Conservation (phyloP, 2,888 invertebrate genomes). For the Melieria crassipennis region DNA sequence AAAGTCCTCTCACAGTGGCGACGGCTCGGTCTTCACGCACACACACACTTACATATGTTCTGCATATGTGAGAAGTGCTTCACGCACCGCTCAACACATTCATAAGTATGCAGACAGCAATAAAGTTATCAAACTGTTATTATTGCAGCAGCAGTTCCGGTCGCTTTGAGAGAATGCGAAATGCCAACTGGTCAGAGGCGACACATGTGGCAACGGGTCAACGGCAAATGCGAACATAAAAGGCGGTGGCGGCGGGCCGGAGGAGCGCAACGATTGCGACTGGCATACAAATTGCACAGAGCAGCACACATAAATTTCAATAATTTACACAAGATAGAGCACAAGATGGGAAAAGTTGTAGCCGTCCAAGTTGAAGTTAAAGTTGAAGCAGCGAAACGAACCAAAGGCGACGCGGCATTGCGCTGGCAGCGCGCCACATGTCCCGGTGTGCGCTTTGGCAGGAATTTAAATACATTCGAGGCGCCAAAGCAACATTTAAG, state of each 20-base stretch:
- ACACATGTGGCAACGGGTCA: background rate
- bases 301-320: constrained; percentile 23
- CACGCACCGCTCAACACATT: no score
- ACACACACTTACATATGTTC: no score
- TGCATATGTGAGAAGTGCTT: no score
- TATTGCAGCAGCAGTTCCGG: background rate
- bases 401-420: background rate
- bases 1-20: no score
- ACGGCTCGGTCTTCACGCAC: no score
- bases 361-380: background rate
- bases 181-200: background rate
- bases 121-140: constrained; percentile 19
- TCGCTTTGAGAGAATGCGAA: background rate
- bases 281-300: constrained; percentile 19
- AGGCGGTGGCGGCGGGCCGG: background rate
- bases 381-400: background rate
- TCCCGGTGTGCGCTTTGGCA: background rate
- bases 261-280: constrained; percentile 7
- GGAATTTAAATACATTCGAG: background rate
- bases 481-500: background rate
- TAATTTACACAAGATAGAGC: background rate
- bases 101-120: constrained; percentile 24
- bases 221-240: no score
- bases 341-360: background rate
- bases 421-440: background rate